phyloP scores from a whole-genome alignment of 2,113 vertebrate genomes.

The Piaya cayana region DNA sequence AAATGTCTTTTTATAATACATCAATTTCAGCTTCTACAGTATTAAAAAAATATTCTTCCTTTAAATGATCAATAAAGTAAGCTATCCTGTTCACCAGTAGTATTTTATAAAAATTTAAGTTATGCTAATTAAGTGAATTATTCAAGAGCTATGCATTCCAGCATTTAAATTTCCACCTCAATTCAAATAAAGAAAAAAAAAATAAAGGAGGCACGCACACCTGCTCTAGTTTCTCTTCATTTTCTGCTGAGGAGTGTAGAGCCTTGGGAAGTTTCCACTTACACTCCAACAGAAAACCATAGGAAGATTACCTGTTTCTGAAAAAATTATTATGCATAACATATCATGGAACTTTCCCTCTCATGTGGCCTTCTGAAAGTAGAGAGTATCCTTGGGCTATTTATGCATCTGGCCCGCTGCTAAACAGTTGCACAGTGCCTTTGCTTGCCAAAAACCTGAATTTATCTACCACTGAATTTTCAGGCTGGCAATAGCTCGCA shows the following conservation, averaged over 20 bases:
- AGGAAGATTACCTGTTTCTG: neutral
- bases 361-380: neutral
- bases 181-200: neutral
- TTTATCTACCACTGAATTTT: neutral
- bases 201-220: neutral
- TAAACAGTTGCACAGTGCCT: neutral
- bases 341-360: neutral
- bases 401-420: neutral
- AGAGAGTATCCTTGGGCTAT: neutral
- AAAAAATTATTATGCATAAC: neutral
- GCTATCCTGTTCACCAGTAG: neutral
- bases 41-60: constrained; percentile 29
- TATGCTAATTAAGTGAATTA: neutral
- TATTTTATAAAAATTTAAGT: constrained; percentile 66
- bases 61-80: constrained; percentile 33
- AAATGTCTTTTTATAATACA: neutral
- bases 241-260: neutral
- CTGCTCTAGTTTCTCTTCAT: neutral
- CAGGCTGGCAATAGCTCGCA: neutral
- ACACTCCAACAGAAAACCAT: neutral
- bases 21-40: neutral
- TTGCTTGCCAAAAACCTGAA: neutral
- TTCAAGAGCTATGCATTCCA: neutral
- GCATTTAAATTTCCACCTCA: neutral
- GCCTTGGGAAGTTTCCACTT: neutral